phyloP scores from a whole-genome alignment of 2,797 vertebrate genomes.

The Phoxinus dragarum region DNA sequence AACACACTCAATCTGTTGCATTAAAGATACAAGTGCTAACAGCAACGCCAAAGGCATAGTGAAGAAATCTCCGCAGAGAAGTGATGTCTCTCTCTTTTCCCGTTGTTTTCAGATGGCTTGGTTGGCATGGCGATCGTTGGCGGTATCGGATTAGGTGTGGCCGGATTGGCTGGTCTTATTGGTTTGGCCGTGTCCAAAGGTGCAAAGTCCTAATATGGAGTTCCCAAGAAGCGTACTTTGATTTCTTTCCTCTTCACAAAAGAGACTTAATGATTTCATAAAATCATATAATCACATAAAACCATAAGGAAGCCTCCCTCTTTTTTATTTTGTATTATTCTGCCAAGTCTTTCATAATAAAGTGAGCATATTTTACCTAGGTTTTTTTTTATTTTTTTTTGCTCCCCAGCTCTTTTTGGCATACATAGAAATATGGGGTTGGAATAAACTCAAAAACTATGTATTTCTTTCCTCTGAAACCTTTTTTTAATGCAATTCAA shows the following conservation, averaged over 20 bases:
- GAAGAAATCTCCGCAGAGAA: background rate
- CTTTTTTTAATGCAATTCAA: background rate
- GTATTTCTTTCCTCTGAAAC: background rate
- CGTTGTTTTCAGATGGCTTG: constrained; percentile 82
- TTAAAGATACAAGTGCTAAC: background rate
- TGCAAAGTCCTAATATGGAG: constrained; percentile 82
- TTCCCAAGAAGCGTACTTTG: background rate
- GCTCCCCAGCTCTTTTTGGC: background rate
- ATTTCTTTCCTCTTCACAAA: constrained; percentile 9
- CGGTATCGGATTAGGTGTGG: constrained; percentile 87
- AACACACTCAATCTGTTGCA: background rate
- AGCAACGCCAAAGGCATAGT: background rate
- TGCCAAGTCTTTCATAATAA: background rate
- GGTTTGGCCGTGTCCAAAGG: constrained; percentile 89
- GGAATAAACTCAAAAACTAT: background rate
- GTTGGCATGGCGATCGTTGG: constrained; percentile 95
- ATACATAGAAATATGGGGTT: constrained; percentile 8
- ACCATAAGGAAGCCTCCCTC: background rate
- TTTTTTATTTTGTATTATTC: constrained; percentile 13
- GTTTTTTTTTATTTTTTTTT: background rate
- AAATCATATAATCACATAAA: background rate
- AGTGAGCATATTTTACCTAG: background rate
- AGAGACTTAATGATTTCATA: constrained; percentile 2
- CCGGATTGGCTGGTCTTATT: constrained; percentile 88
- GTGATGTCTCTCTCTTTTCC: background rate